Evolutionary conservation across 1,140 invertebrate species (phyloP), one percentile per base, ranked within the genome.

Genomic region (Psix sp.): DNA sequence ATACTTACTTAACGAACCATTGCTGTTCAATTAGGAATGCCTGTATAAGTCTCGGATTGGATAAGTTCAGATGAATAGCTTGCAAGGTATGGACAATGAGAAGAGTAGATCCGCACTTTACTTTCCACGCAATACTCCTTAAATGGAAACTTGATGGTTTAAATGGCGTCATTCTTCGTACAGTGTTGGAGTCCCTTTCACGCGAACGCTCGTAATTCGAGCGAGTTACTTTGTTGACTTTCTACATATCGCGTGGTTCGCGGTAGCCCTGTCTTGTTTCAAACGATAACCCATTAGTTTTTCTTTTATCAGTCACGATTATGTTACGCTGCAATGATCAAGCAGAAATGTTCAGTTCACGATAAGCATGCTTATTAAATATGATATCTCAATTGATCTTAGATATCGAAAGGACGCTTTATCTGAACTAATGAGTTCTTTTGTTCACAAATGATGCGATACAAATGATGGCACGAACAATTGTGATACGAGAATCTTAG

Each of bases 131-230:
- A 45, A 24, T 43, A 20, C 31, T 10, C 59, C 68, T 38, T 73
- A 73, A 65, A 72, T 63, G 59, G 68, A 72, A 72, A 72, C 59
- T 52, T 52, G 68, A 21, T 42, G 45, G 29, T 65, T 49, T 33
- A 63, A 57, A 60, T 65, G 68, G 46, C 48, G 68, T 59, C 68
- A n/a, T n/a, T n/a, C 59, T 52, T 66, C 39, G 60, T 60, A 21
- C 43, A 31, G 15, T 42, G 24, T 11, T 29, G 16, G 31, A 46
- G 68, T 56, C 49, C 57, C 54, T 59, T 65, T 73, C 68, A 59
- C 59, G 56, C 51, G 57, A 48, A 18, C 66, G 56, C 54, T 54
- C 56, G 57, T 49, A 56, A 72, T 57, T 63, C 52, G 43, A 72
- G 65, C 52, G 45, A 65, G 59, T 51, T 63, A 48, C 35, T 42